phyloP scores from a whole-genome alignment of 2,797 vertebrate genomes.

The Prionace glauca region DNA sequence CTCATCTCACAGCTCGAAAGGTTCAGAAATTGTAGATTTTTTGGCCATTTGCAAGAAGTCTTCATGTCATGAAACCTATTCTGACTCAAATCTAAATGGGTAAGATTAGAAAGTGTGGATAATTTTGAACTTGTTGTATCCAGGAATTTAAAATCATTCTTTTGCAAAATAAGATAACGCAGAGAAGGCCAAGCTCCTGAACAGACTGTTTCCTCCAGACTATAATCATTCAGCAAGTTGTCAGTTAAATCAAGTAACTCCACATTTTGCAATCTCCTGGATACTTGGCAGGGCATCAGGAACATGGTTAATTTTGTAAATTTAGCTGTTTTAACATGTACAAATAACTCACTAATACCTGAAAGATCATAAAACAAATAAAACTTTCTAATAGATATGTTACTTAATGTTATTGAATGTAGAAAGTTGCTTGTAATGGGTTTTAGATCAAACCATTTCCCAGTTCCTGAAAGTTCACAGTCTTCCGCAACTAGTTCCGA shows the following conservation, averaged over 20 bases:
- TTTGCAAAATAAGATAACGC: slow-evolving; percentile 61
- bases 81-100: slow-evolving; percentile 60
- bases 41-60: slow-evolving; percentile 57
- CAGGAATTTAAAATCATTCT: slow-evolving; percentile 58
- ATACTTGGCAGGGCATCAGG: slow-evolving; percentile 55
- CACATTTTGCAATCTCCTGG: slow-evolving; percentile 50
- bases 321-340: slow-evolving; percentile 50
- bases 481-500: slow-evolving; percentile 49
- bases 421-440: slow-evolving; percentile 39
- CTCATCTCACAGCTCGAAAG: slow-evolving; percentile 57
- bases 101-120: slow-evolving; percentile 49
- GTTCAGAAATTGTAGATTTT: slow-evolving; percentile 57
- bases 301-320: slow-evolving; percentile 58
- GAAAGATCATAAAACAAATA: slow-evolving; percentile 54
- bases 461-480: slow-evolving; percentile 50
- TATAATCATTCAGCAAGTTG: slow-evolving; percentile 59
- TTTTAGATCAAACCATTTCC: not conserved
- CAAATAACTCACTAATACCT: slow-evolving; percentile 41
- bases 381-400: slow-evolving; percentile 50
- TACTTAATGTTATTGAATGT: slow-evolving; percentile 46
- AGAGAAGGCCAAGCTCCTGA: slow-evolving; percentile 50
- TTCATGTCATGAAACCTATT: slow-evolving; percentile 57
- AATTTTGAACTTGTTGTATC: slow-evolving; percentile 39
- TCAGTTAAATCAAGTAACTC: slow-evolving; percentile 62
- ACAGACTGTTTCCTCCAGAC: slow-evolving; percentile 55